Base-by-base conservation (phyloP, 2,888 invertebrate species). In the Cantharis nigra region DNA sequence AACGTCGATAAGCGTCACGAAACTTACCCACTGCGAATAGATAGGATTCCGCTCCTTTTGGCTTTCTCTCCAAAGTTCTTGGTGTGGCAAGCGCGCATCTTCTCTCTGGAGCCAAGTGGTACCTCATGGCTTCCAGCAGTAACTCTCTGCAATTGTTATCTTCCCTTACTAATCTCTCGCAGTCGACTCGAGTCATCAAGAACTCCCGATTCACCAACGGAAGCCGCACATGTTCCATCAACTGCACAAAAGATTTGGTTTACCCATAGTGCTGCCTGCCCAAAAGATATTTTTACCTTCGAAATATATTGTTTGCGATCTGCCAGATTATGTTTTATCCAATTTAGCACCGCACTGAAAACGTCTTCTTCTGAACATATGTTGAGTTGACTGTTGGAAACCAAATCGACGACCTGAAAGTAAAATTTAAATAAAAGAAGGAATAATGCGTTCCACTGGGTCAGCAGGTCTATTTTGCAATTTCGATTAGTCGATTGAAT, bases 111-210 rank as follows among this genome's bases (percentile, higher is more conserved):
- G 93, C 89, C 75, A 94, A 85, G 85, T 94, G 94, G 84, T 93
- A 94, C 81, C 92, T 91, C 93, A 93, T 93, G 3, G 94, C 93
- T 87, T 94, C 93, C 76, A 93, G 86, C 49, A 93, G 87, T 11
- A 93, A 86, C 82, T 93, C 93, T 82, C 92, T 91, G 83, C 93
- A 93, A 81, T 92, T 91, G 10, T 90, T 87, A 81, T 92, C 91
- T 73, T 92, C 92, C n/a, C 92, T 88, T 70, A 94, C 91, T 16
- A 94, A 85, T 2, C 90, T 88, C 85, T 94, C 93, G 67, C 91
- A 90, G 83, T 93, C 93, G 9, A 94, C 93, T 78, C 91, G 89
- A 9, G 91, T 91, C 91, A 93, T 92, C 23, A 94, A 88, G 84
- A 93, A 93, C 81, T 93, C 92, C 33, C 93, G 89, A 76, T 91